A percentile compares a stretch with the other conserved stretches of the same genome.
These are phyloP conservation scores for Aselliscus stoliczkanus DNA, from an alignment of 2,797 vertebrate species.

Conservation along the genomic window DNA sequence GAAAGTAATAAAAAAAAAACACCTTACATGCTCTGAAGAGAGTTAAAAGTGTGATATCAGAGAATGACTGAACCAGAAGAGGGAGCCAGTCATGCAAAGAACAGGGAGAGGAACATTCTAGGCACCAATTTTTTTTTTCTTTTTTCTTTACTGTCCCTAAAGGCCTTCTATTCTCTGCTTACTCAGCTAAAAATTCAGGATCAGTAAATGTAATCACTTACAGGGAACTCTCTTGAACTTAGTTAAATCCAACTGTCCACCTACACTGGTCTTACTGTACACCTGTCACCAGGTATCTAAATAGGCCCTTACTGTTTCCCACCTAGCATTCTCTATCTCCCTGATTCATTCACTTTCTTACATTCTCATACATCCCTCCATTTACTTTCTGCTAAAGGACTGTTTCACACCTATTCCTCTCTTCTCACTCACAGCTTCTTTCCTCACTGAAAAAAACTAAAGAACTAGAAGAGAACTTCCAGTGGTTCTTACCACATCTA, in stretches of 20 bases:
- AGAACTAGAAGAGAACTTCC: background rate
- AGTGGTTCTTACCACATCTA: background rate
- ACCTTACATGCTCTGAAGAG: background rate
- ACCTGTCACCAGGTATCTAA: background rate
- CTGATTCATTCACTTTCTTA: background rate
- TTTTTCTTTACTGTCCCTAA: background rate
- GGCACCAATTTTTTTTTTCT: background rate
- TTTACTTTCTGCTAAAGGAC: background rate
- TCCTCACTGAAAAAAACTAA: background rate
- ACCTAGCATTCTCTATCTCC: background rate
- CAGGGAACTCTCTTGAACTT: background rate
- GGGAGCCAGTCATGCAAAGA: constrained; percentile 38
- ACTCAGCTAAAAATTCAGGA: background rate
- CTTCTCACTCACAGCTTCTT: background rate
- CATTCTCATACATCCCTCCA: background rate
- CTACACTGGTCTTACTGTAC: background rate
- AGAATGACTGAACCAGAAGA: constrained; percentile 38
- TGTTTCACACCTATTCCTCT: background rate
- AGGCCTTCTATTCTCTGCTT: background rate
- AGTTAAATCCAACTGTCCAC: background rate
- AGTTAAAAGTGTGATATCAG: background rate
- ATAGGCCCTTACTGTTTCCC: background rate
- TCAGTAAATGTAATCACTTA: background rate
- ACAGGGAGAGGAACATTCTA: background rate
- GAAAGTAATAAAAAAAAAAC: constrained; percentile 7